Conservation (phyloP, 2,888 invertebrate species). For the Agrochola macilenta region DNA sequence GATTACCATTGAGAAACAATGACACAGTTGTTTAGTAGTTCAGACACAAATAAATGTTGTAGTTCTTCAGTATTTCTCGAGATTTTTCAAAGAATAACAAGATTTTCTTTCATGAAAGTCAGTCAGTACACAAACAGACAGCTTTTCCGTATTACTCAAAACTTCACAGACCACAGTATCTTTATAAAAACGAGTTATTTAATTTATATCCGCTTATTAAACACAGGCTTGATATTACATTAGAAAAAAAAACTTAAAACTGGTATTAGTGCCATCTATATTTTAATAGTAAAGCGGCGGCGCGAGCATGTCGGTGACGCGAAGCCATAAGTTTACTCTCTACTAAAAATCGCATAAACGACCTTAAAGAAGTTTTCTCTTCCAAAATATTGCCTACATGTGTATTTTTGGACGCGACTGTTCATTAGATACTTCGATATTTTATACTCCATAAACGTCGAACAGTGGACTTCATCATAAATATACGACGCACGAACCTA, state of each 20-base stretch:
- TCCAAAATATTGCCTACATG: neutral
- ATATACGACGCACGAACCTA: conserved; percentile 54
- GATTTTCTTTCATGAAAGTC: neutral
- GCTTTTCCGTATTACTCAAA: neutral
- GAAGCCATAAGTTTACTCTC: too few species aligned
- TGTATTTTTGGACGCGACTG: conserved; percentile 16
- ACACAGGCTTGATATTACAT: too few species aligned
- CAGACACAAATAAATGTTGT: neutral
- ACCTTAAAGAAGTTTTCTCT: too few species aligned
- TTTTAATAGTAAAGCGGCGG: too few species aligned
- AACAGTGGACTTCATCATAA: conserved; percentile 41
- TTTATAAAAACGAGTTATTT: too few species aligned
- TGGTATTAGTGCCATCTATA: too few species aligned
- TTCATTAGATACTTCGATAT: conserved; percentile 42
- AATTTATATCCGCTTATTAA: too few species aligned
- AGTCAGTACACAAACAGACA: too few species aligned
- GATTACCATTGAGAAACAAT: conserved; percentile 8
- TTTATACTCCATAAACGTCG: conserved; percentile 54
- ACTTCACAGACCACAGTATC: too few species aligned
- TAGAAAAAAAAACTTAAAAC: too few species aligned
- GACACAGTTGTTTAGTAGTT: neutral
- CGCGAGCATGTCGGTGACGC: too few species aligned
- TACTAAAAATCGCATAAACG: too few species aligned
- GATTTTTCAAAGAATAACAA: neutral
- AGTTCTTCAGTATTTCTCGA: neutral